Conservation (phyloP, 2,888 invertebrate genomes). For the Helleia helle region DNA sequence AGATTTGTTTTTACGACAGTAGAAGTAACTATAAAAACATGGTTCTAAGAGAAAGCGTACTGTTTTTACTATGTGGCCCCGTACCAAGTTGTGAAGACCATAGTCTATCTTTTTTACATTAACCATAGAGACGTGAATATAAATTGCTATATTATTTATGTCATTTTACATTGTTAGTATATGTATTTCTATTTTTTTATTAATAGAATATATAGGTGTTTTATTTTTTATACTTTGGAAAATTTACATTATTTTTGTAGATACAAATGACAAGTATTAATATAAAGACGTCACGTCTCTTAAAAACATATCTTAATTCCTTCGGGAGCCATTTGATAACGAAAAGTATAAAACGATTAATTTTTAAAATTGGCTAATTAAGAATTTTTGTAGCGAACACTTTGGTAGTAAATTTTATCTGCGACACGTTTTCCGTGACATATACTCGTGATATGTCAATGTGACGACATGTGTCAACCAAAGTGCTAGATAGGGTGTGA, state of each 20-base stretch:
- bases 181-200: not conserved
- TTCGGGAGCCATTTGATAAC: slow-evolving; percentile 38
- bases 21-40: not conserved
- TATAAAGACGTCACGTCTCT: slow-evolving; percentile 22
- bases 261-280: not conserved
- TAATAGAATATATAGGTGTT: slow-evolving; percentile 3
- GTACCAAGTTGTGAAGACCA: slow-evolving; percentile 3
- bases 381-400: slow-evolving; percentile 45
- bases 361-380: slow-evolving; percentile 59
- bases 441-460: slow-evolving; percentile 56
- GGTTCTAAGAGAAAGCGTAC: not conserved
- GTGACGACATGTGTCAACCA: slow-evolving; percentile 39
- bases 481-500: slow-evolving; percentile 58
- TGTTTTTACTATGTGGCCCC: not conserved
- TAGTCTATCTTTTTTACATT: not conserved
- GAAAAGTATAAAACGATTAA: slow-evolving; percentile 39
- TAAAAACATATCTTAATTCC: slow-evolving; percentile 20
- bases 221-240: not conserved
- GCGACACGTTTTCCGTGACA: slow-evolving; percentile 39
- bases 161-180: not conserved
- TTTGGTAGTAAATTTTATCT: slow-evolving; percentile 38
- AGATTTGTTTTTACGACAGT: no score
- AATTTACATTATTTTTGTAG: no score
- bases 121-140: slow-evolving; percentile 11
- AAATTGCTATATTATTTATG: slow-evolving; percentile 2